phyloP scores from a whole-genome alignment of 2,797 vertebrate species.

The Crenuchus spilurus region DNA sequence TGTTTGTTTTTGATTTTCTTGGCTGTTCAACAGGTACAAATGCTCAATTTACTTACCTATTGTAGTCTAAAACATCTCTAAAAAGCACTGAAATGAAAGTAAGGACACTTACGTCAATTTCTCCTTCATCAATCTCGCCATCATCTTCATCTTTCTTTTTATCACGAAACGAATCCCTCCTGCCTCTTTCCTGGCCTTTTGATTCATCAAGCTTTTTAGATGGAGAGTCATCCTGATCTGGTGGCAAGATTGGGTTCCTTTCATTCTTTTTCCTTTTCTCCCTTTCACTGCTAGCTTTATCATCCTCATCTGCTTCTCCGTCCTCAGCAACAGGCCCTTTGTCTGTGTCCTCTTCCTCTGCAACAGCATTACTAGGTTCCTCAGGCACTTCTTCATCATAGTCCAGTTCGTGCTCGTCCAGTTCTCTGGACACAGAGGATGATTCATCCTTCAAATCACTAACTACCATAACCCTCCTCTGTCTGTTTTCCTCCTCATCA shows the following conservation, averaged over 20 bases:
- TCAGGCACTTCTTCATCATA: slow-evolving; percentile 98
- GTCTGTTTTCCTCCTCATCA: slow-evolving; percentile 65
- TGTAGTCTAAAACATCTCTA: not conserved
- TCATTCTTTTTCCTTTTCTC: slow-evolving; percentile 68
- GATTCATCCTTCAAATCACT: slow-evolving; percentile 89
- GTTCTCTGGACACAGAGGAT: slow-evolving; percentile 88
- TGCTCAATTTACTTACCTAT: not conserved
- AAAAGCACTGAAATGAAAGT: not conserved
- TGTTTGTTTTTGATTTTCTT: no score
- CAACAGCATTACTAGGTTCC: slow-evolving; percentile 77
- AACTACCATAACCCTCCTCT: slow-evolving; percentile 65
- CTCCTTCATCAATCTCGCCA: slow-evolving; percentile 96
- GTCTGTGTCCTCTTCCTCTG: slow-evolving; percentile 80
- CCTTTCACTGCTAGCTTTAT: slow-evolving; percentile 69
- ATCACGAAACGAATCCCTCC: slow-evolving; percentile 84
- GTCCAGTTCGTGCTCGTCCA: slow-evolving; percentile 96
- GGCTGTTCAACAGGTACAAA: no score
- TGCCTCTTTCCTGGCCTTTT: slow-evolving; percentile 70
- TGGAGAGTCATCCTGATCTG: slow-evolving; percentile 66
- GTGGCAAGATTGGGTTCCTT: slow-evolving; percentile 74
- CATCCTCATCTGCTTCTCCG: slow-evolving; percentile 77
- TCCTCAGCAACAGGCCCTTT: slow-evolving; percentile 84
- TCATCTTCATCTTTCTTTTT: slow-evolving; percentile 95
- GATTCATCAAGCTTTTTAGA: slow-evolving; percentile 69
- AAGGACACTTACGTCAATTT: slow-evolving; percentile 92